Percentiles rank a stretch among this genome's conserved stretches.
phyloP scores from a whole-genome alignment of 2,113 vertebrate genomes.

The Microtus richardsoni region DNA sequence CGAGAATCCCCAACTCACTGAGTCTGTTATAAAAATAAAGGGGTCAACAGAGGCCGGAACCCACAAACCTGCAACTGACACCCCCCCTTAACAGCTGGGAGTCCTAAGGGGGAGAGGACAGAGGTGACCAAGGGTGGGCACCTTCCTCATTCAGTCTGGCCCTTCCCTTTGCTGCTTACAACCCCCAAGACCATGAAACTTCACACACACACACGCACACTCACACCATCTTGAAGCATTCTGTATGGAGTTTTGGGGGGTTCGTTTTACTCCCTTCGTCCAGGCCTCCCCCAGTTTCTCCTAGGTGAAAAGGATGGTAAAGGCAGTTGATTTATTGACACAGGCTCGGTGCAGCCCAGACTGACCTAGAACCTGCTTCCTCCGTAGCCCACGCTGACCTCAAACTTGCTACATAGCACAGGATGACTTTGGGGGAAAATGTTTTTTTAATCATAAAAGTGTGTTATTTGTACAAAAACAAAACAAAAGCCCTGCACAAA shows the following conservation, averaged over 20 bases:
- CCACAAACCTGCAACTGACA: background rate
- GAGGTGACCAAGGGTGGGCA: constrained; percentile 29
- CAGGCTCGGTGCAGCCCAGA: background rate
- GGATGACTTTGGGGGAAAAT: background rate
- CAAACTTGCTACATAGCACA: background rate
- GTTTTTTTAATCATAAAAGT: background rate
- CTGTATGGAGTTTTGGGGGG: background rate
- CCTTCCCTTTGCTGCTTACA: background rate
- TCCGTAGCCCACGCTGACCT: background rate
- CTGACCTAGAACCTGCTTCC: background rate
- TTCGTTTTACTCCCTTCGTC: background rate
- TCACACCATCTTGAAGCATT: background rate
- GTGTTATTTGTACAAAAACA: background rate
- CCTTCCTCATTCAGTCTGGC: background rate
- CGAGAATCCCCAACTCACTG: background rate
- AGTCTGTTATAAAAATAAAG: background rate
- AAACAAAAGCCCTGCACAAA: background rate
- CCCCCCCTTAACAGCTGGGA: background rate
- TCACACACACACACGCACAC: background rate
- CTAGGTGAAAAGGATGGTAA: background rate
- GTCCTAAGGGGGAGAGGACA: background rate
- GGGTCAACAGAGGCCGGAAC: background rate
- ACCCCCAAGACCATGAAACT: background rate
- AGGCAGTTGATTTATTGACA: background rate
- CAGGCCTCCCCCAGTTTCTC: constrained; percentile 18